These are phyloP conservation scores for Lordiphosa collinella DNA, from an alignment of 1,140 invertebrate species.

Conservation along the genomic window DNA sequence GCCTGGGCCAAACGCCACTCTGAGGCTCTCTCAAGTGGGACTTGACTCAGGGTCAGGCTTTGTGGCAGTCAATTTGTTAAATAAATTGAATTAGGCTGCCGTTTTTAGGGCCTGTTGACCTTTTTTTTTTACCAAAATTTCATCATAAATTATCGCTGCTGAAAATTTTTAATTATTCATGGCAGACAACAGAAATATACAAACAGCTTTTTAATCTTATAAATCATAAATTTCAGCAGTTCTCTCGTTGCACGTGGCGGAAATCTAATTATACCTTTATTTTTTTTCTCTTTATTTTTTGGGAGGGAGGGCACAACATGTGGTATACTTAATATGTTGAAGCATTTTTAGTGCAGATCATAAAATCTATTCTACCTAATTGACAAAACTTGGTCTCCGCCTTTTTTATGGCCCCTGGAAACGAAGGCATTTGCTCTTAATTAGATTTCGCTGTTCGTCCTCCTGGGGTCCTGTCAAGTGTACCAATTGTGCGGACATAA, in stretches of 20 bases:
- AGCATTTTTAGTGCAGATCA: conserved; percentile 52
- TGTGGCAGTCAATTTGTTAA: conserved; percentile 72
- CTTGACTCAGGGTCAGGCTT: conserved; percentile 40
- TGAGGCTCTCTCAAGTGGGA: conserved; percentile 17
- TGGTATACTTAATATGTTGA: conserved; percentile 61
- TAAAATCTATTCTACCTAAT: conserved; percentile 45
- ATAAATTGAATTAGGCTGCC: conserved; percentile 72
- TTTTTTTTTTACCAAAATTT: conserved; percentile 2
- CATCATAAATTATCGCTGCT: conserved; percentile 3
- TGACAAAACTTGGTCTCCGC: conserved; percentile 42
- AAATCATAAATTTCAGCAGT: conserved; percentile 29
- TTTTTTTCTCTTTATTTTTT: conserved; percentile 4
- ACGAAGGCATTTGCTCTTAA: conserved; percentile 50
- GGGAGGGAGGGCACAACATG: conserved; percentile 51
- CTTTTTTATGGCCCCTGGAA: conserved; percentile 49
- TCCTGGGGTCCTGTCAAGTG: conserved; percentile 27
- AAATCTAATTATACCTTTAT: conserved; percentile 72
- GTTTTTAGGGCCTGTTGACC: conserved; percentile 15
- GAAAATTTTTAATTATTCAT: conserved; percentile 9
- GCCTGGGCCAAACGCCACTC: conserved; percentile 15
- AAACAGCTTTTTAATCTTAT: conserved; percentile 25
- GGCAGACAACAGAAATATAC: conserved; percentile 4
- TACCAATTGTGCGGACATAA: conserved; percentile 44
- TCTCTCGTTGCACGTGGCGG: conserved; percentile 29
- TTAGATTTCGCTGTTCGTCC: conserved; percentile 47